Conservation (phyloP, 2,888 invertebrate genomes). For the Eupeodes latifasciatus region DNA sequence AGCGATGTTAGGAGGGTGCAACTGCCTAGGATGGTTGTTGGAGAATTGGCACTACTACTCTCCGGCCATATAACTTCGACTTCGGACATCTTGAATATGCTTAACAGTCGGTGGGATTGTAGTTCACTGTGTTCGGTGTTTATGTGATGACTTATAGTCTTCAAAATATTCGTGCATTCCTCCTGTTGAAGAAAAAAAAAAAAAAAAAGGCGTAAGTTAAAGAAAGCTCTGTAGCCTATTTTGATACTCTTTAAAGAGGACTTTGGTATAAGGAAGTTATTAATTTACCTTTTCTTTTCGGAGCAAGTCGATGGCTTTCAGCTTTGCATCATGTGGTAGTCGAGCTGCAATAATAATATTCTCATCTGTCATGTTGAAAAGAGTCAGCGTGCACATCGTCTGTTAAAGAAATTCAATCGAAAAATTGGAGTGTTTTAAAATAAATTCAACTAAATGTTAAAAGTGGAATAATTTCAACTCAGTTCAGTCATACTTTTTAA, state of each 20-base stretch:
- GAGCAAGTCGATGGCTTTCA: slow-evolving; percentile 88
- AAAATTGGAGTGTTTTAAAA: background rate
- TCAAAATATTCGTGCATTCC: slow-evolving; percentile 92
- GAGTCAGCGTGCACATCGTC: slow-evolving; percentile 93
- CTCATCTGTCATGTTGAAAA: slow-evolving; percentile 94
- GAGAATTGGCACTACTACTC: slow-evolving; percentile 80
- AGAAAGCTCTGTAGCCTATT: background rate
- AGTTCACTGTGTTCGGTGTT: slow-evolving; percentile 94
- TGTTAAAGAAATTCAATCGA: slow-evolving; percentile 83
- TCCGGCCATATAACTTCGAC: slow-evolving; percentile 93
- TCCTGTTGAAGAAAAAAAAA: slow-evolving; percentile 85
- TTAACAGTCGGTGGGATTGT: slow-evolving; percentile 93
- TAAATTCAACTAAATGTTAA: background rate
- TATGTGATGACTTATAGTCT: slow-evolving; percentile 92
- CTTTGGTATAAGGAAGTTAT: too few species aligned
- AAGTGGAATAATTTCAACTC: too few species aligned
- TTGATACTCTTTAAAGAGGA: too few species aligned
- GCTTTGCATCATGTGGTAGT: slow-evolving; percentile 87
- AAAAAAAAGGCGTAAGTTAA: background rate
- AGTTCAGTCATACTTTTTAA: too few species aligned
- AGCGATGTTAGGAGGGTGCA: slow-evolving; percentile 64
- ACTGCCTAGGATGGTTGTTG: slow-evolving; percentile 57
- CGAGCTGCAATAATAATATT: slow-evolving; percentile 94
- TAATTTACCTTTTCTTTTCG: slow-evolving; percentile 89
- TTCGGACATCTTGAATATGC: slow-evolving; percentile 96